A percentile compares a stretch with the other conserved stretches of the same genome.
phyloP scores from a whole-genome alignment of 2,797 vertebrate species.

The Tokudaia muenninki region DNA sequence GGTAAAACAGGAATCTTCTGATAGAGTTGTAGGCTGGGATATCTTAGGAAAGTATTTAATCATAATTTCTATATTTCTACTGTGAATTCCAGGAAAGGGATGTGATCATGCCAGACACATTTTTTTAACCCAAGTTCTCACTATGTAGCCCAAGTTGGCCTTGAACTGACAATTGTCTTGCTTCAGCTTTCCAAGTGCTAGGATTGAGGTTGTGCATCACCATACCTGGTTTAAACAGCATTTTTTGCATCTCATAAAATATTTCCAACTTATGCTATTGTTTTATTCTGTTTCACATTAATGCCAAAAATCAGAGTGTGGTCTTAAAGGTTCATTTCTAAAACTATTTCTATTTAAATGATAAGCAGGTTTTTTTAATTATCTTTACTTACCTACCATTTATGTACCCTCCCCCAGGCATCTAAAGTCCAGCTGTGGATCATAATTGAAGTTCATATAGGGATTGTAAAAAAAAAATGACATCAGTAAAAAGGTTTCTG shows the following conservation, averaged over 20 bases:
- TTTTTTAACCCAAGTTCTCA: not conserved
- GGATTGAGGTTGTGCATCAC: not conserved
- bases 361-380: conserved; percentile 44
- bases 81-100: conserved; percentile 12
- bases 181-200: not conserved
- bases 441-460: not conserved
- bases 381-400: conserved; percentile 28
- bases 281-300: conserved; percentile 11
- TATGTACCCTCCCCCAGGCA: not conserved
- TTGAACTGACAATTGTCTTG: not conserved
- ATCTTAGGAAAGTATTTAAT: not conserved
- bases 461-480: not conserved
- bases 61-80: conserved; percentile 18
- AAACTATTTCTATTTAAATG: conserved; percentile 59
- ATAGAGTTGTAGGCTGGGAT: too few species aligned
- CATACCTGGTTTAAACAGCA: not conserved
- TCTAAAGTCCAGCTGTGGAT: not conserved
- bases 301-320: conserved; percentile 20
- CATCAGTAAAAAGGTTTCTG: not conserved
- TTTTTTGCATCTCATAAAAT: conserved; percentile 47
- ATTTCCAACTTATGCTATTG: not conserved
- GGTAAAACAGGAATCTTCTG: too few species aligned
- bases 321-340: conserved; percentile 31
- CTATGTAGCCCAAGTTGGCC: too few species aligned
- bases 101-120: not conserved